Conservation (phyloP, 2,113 vertebrate genomes). For the human region DNA sequence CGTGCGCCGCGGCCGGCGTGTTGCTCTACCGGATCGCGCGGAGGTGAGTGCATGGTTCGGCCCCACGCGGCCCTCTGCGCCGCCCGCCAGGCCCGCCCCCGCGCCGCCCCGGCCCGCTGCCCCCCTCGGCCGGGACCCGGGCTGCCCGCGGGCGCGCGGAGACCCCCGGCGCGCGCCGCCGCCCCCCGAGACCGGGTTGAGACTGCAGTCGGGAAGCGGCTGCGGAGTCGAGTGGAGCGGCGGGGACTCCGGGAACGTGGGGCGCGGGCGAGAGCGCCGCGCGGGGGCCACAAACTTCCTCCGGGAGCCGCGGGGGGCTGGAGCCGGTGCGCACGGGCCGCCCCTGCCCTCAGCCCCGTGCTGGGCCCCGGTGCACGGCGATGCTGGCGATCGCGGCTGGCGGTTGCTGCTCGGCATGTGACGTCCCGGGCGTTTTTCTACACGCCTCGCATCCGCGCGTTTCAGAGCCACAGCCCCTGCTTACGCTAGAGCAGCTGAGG, state of each 20-base stretch:
- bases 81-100: not conserved
- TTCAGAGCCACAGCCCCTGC: not conserved
- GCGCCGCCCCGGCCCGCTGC: not conserved
- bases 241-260: not conserved
- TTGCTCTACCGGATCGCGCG: slow-evolving; percentile 89
- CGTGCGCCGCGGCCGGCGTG: slow-evolving; percentile 87
- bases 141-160: not conserved
- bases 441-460: not conserved
- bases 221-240: not conserved
- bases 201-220: not conserved
- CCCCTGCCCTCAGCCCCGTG: not conserved
- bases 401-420: not conserved
- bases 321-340: too few relatives aligned
- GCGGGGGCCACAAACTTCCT: not conserved
- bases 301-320: not conserved
- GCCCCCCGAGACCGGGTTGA: not conserved
- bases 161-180: not conserved
- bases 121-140: not conserved
- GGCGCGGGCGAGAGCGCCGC: not conserved
- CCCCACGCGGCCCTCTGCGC: not conserved
- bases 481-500: not conserved
- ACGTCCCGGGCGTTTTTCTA: not conserved
- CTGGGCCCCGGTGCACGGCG: not conserved
- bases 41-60: slow-evolving; percentile 84
- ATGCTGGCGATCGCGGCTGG: not conserved